phyloP scores from a whole-genome alignment of 2,113 vertebrate species.

The Coryphaenoides rupestris region DNA sequence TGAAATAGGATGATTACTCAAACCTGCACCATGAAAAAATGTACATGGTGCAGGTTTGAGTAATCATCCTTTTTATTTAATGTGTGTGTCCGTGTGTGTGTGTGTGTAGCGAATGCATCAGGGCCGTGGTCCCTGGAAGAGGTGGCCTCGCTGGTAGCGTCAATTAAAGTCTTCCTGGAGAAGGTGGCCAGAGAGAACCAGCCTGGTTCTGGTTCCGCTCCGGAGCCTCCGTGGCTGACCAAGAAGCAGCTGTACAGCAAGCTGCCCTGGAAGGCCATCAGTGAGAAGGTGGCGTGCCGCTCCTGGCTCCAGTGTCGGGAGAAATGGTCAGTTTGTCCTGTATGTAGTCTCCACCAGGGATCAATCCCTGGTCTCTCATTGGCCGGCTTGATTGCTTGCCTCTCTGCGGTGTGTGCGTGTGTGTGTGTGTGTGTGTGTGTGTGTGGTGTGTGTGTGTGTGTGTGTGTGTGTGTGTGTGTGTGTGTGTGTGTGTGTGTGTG shows the following conservation, averaged over 20 bases:
- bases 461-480: too few relatives aligned
- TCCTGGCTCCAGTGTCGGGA: slow-evolving; percentile 50
- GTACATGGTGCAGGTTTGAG: too few relatives aligned
- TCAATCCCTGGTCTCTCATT: too few relatives aligned
- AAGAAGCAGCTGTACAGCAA: slow-evolving; percentile 49
- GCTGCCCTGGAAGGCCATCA: slow-evolving; percentile 62
- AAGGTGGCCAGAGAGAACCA: neutral
- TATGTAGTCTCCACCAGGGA: neutral
- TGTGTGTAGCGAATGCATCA: neutral
- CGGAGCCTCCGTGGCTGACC: slow-evolving; percentile 20
- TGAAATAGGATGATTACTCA: too few relatives aligned
- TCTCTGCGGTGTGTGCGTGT: too few relatives aligned
- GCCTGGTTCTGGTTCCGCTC: neutral
- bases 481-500: too few relatives aligned
- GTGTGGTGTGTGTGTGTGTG: too few relatives aligned
- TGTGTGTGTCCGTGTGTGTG: neutral
- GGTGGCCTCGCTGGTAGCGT: slow-evolving; percentile 25
- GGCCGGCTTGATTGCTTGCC: too few relatives aligned
- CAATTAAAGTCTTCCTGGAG: slow-evolving; percentile 43
- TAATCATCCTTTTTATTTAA: too few relatives aligned
- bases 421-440: too few relatives aligned
- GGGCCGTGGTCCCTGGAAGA: slow-evolving; percentile 40
- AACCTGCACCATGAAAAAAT: too few relatives aligned
- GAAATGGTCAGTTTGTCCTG: slow-evolving; percentile 60
- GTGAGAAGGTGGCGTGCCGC: slow-evolving; percentile 40